Conservation (phyloP, 2,797 vertebrate species). For the Crocodylus rhombifer region DNA sequence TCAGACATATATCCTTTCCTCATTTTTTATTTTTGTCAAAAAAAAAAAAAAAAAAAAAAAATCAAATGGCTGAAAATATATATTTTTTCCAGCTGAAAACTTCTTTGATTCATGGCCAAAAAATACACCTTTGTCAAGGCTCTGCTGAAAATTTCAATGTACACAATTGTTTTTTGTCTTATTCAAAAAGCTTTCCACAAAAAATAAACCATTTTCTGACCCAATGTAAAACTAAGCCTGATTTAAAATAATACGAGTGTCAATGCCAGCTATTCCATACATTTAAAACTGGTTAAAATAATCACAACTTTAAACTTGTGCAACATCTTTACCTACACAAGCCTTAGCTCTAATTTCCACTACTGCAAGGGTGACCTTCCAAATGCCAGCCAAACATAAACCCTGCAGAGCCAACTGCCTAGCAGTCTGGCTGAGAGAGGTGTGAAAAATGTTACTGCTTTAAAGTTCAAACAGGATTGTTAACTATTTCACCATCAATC, state of each 20-base stretch:
- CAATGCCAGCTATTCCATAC: no score
- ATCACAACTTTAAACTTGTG: not conserved
- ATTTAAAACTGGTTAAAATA: no score
- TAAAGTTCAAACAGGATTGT: not conserved
- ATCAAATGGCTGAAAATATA: not conserved
- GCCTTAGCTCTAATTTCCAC: not conserved
- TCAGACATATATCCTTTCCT: not conserved
- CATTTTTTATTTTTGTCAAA: no score
- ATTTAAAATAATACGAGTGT: no score
- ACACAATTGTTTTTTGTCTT: not conserved
- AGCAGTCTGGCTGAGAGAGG: not conserved
- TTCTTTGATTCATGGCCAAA: not conserved
- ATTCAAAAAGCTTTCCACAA: no score
- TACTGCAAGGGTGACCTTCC: not conserved
- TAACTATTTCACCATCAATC: not conserved
- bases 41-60: not conserved
- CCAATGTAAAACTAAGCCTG: no score
- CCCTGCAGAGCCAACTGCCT: not conserved
- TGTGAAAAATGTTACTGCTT: not conserved
- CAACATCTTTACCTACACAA: not conserved
- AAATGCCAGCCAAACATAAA: not conserved
- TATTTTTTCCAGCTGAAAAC: not conserved
- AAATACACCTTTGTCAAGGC: not conserved
- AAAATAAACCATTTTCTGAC: no score
- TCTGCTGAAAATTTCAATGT: not conserved